Conservation (phyloP, 2,888 invertebrate species). For the Nebria salina region DNA sequence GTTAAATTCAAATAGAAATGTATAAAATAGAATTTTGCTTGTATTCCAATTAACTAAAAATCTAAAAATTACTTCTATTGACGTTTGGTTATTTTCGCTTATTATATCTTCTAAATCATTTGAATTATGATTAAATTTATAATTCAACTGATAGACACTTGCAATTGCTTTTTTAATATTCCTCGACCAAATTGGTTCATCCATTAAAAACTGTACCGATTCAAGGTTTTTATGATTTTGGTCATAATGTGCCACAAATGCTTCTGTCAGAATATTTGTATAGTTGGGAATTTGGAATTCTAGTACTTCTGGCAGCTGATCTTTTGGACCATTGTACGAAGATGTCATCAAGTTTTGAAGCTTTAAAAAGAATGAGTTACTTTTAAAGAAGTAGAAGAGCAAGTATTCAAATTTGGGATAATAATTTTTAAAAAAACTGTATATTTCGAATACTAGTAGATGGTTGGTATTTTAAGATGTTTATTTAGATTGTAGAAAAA, state of each 20-base stretch:
- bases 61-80: neutral
- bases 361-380: neutral
- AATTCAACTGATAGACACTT: constrained; percentile 59
- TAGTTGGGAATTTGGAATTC: neutral
- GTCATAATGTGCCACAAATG: constrained; percentile 12
- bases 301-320: neutral
- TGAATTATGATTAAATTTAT: neutral
- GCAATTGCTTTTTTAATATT: constrained; percentile 76
- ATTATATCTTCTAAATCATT: neutral
- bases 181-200: constrained; percentile 72
- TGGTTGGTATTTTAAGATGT: too few relatives aligned
- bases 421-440: too few relatives aligned
- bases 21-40: too few relatives aligned
- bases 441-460: too few relatives aligned
- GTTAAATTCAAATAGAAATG: too few relatives aligned
- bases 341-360: constrained; percentile 13
- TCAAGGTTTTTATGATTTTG: neutral
- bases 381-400: too few relatives aligned
- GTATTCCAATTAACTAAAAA: too few relatives aligned
- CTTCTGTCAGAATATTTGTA: neutral
- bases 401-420: too few relatives aligned
- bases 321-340: constrained; percentile 6
- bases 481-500: neutral
- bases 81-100: neutral
- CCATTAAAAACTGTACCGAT: constrained; percentile 46